Conservation (phyloP, 2,113 vertebrate species). For the Mystacornis crossleyi region DNA sequence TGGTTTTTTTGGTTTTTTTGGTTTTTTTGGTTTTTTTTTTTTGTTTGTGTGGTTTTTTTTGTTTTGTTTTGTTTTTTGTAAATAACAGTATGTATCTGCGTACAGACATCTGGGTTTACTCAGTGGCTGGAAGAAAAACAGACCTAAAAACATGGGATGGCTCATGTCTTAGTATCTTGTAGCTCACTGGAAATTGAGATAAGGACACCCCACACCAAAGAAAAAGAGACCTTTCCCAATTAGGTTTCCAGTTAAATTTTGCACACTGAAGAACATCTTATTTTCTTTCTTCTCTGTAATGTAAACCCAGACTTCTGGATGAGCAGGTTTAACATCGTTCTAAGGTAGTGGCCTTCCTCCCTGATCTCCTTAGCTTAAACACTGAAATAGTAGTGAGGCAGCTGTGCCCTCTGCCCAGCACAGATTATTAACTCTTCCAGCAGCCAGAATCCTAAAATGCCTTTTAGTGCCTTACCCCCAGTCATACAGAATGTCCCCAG, state of each 20-base stretch:
- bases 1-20: too few species aligned
- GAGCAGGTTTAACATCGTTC: fast-evolving
- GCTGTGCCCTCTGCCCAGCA: not conserved
- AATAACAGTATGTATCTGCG: not conserved
- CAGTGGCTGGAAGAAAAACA: not conserved
- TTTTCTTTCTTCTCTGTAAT: not conserved
- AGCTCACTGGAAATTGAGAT: not conserved
- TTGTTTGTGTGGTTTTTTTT: too few species aligned
- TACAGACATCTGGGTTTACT: not conserved
- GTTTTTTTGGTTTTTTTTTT: too few species aligned
- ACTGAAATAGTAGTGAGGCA: not conserved
- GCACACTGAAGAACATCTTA: not conserved
- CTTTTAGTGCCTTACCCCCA: not conserved
- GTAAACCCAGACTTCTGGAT: fast-evolving
- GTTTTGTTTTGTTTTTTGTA: too few species aligned
- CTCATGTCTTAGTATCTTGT: not conserved
- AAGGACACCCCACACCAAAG: not conserved
- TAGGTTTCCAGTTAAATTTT: not conserved
- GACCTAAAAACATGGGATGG: not conserved
- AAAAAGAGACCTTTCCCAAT: not conserved
- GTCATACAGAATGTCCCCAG: fast-evolving
- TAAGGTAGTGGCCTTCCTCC: not conserved
- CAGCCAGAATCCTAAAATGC: not conserved
- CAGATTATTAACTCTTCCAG: not conserved
- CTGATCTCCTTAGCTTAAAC: not conserved